Evolutionary conservation across 2,797 vertebrate species (phyloP).

Genomic region (Acanthurus leucopareius): DNA sequence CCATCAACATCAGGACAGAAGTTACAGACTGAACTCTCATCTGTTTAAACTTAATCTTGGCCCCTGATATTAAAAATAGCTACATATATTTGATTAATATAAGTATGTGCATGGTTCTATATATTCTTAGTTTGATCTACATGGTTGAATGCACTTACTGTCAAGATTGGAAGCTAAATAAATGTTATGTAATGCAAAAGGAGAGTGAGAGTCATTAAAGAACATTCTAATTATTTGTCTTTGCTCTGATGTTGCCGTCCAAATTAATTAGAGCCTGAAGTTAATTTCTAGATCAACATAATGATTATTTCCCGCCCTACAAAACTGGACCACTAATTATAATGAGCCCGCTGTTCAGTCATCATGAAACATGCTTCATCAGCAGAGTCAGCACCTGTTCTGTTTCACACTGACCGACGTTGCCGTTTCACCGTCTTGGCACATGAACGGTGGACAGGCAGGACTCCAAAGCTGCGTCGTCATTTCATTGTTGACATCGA

Average conservation of each 20-base stretch:
- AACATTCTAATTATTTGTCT: not conserved
- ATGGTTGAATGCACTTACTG: too few relatives aligned
- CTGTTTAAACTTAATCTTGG: too few relatives aligned
- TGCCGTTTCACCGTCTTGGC: not conserved
- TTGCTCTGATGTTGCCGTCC: not conserved
- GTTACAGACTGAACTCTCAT: too few relatives aligned
- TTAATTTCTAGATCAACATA: conserved; percentile 12
- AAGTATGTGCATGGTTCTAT: too few relatives aligned
- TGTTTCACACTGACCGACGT: conserved; percentile 36
- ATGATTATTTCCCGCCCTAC: not conserved
- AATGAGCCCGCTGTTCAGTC: conserved; percentile 21
- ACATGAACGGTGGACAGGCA: conserved; percentile 10
- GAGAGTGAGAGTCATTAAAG: not conserved
- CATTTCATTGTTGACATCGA: conserved; percentile 36
- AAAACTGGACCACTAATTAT: conserved; percentile 8
- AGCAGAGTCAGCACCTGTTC: conserved; percentile 42
- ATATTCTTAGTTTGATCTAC: too few relatives aligned
- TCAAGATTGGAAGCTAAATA: not conserved
- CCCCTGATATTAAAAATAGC: too few relatives aligned
- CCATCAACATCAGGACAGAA: too few relatives aligned
- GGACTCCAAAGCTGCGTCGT: conserved; percentile 49
- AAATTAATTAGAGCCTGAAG: not conserved
- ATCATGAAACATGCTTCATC: conserved; percentile 32
- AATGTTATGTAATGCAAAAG: not conserved
- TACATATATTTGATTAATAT: too few relatives aligned